phyloP scores from a whole-genome alignment of 1,140 invertebrate species.

The Sycophila sp. region DNA sequence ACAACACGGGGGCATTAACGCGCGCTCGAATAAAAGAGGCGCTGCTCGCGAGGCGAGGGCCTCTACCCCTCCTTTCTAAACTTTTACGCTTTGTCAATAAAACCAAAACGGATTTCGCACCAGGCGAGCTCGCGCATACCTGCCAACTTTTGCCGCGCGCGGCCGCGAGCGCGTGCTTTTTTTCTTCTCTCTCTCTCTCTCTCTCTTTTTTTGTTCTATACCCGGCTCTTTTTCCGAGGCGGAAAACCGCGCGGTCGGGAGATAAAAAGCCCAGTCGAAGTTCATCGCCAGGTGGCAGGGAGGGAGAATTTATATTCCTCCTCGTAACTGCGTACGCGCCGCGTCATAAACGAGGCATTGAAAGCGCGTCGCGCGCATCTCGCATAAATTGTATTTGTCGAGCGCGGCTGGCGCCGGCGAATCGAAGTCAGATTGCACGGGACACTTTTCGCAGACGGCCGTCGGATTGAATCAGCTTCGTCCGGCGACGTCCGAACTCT shows the following conservation, averaged over 20 bases:
- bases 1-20: slow-evolving; percentile 16
- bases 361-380: slow-evolving; percentile 31
- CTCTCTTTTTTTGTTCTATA: too few relatives aligned
- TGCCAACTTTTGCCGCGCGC: not conserved
- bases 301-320: slow-evolving; percentile 18
- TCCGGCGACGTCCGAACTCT: not conserved
- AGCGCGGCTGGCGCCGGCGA: not conserved
- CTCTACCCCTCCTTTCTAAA: not conserved
- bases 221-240: too few relatives aligned
- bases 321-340: not conserved
- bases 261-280: slow-evolving; percentile 3
- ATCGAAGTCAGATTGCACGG: slow-evolving; percentile 36
- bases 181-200: too few relatives aligned
- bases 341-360: slow-evolving; percentile 39
- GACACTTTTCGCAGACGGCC: slow-evolving; percentile 28
- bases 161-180: not conserved
- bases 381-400: slow-evolving; percentile 38
- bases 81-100: slow-evolving; percentile 39
- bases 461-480: slow-evolving; percentile 35
- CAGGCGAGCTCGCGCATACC: not conserved
- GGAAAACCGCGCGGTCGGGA: not conserved
- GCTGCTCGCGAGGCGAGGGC: too few relatives aligned
- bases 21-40: slow-evolving; percentile 25
- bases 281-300: slow-evolving; percentile 2
- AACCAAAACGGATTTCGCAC: slow-evolving; percentile 33